Evolutionary conservation across 1,140 invertebrate species (phyloP), one percentile per base, ranked within the genome.

Genomic region (Oscheius sp.): DNA sequence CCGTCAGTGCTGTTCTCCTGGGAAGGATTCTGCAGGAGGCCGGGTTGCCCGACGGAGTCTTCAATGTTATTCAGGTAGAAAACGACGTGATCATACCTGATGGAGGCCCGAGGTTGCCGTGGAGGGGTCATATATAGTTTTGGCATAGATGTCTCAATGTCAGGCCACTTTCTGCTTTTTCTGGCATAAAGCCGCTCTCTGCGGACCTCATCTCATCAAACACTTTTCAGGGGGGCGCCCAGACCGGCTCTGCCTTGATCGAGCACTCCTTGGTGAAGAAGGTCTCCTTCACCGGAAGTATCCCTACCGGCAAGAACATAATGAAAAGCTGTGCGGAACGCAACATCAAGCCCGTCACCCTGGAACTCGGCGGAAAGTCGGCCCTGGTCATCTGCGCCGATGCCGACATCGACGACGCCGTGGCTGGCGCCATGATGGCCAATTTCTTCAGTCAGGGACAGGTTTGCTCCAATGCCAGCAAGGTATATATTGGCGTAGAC

Each of bases 301-400:
- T 88, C 1, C 61, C 80, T n/a, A 87, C 86, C 10, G 88, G 88
- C n/a, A 80, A 81, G 34, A 85, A 84, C 62, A 85, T 88, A 64
- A 86, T 88, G 85, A 80, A 34, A 42, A 76, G 83, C 3, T 87
- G 87, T 85, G 78, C 79, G 3, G 80, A 84, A n/a, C 72, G 85
- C 73, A 85, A 81, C 68, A 84, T 89, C n/a, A 88, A 88, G 74
- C 84, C 87, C 72, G 85, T 89, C 0, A 89, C 88, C 0, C 80
- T 89, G 67, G 89, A 89, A 78, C 83, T 89, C 45, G 89, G 89
- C 20, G 89, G 89, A 7, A 89, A 89, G 78, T 88, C 87, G 15
- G 87, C 89, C 0, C 79, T 89, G 20, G 87, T 89, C 49, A 85
- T 89, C 3, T 61, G 42, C 20, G 49, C 58, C 3, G 88, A 89